A percentile compares a stretch with the other conserved stretches of the same genome.
Evolutionary conservation across 2,797 vertebrate genomes (phyloP).

Genomic region (Coregonus sp.): DNA sequence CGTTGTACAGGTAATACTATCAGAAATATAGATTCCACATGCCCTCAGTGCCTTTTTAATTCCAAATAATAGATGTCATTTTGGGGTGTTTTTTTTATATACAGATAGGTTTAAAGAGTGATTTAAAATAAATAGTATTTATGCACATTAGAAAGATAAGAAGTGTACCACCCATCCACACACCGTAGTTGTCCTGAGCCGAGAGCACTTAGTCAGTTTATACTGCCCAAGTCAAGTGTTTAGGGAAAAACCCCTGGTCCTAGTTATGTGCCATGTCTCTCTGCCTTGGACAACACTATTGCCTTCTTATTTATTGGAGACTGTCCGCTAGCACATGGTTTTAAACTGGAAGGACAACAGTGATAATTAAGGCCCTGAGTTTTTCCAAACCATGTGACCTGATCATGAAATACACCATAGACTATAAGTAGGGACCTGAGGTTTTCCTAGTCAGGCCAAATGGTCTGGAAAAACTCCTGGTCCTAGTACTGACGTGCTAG

Average conservation of each 20-base stretch:
- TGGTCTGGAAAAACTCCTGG: neutral
- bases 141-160: conserved; percentile 71
- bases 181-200: neutral
- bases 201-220: neutral
- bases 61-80: conserved; percentile 51
- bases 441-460: neutral
- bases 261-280: conserved; percentile 12
- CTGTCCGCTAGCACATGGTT: conserved; percentile 40
- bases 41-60: conserved; percentile 41
- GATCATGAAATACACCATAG: neutral
- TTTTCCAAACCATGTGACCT: neutral
- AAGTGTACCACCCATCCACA: conserved; percentile 41
- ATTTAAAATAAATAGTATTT: conserved; percentile 71
- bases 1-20: conserved; percentile 17
- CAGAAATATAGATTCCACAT: conserved; percentile 6
- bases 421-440: neutral
- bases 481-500: neutral
- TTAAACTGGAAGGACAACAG: conserved; percentile 61
- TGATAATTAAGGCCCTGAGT: neutral
- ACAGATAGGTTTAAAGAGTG: conserved; percentile 65
- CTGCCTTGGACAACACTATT: conserved; percentile 41
- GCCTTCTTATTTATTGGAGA: conserved; percentile 76
- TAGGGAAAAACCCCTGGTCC: neutral
- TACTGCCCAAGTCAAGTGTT: neutral
- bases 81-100: conserved; percentile 49